These are phyloP conservation scores for Sebastes nivosus DNA, from an alignment of 2,797 vertebrate genomes.

Conservation along the genomic window DNA sequence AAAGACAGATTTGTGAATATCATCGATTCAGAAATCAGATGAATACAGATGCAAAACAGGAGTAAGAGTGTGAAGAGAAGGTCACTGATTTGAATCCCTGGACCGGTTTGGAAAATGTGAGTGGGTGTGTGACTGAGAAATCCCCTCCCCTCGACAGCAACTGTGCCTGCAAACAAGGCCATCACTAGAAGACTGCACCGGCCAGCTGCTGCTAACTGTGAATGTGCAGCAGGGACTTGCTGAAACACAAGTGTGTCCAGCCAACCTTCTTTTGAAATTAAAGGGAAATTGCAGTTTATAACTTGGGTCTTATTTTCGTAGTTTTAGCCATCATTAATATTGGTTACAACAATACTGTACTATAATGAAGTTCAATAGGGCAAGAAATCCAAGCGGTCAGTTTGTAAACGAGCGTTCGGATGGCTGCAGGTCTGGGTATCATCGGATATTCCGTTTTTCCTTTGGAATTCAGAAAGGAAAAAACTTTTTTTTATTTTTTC, in stretches of 20 bases:
- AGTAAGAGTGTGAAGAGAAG: conserved; percentile 8
- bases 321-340: neutral
- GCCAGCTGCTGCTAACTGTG: conserved; percentile 46
- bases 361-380: neutral
- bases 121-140: conserved; percentile 37
- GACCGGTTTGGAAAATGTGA: conserved; percentile 50
- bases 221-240: conserved; percentile 9
- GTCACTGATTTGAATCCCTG: conserved; percentile 17
- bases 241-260: conserved; percentile 3
- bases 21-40: neutral
- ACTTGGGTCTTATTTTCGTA: neutral
- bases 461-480: too few species aligned
- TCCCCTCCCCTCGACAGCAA: conserved; percentile 44
- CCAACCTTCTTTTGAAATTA: neutral
- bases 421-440: too few species aligned
- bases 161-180: conserved; percentile 52
- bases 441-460: too few species aligned
- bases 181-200: conserved; percentile 11
- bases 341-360: neutral
- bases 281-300: neutral
- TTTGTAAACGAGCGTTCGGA: neutral
- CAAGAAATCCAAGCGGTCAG: neutral
- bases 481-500: too few species aligned
- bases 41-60: neutral
- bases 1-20: conserved; percentile 2